Percentiles rank a stretch among this genome's conserved stretches.
Evolutionary conservation across 2,888 invertebrate species (phyloP).

Genomic region (Drosophila mayaguana): DNA sequence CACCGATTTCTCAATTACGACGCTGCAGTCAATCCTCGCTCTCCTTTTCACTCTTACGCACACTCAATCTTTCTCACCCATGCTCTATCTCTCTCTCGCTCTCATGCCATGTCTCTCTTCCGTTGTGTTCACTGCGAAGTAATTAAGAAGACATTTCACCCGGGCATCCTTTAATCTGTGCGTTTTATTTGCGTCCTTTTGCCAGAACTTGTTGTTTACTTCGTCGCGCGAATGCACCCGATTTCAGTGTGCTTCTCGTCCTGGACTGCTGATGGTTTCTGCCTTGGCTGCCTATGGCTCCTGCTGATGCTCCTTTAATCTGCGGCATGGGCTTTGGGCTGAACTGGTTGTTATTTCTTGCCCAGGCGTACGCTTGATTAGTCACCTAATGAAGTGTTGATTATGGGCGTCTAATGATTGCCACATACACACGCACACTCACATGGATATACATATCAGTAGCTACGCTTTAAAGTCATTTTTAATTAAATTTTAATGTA

Average conservation of each 20-base stretch:
- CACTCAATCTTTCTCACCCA: not conserved
- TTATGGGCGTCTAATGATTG: conserved; percentile 72
- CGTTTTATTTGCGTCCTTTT: conserved; percentile 72
- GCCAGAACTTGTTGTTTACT: conserved; percentile 49
- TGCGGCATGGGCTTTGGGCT: conserved; percentile 39
- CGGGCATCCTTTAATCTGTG: conserved; percentile 82
- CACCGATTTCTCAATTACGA: conserved; percentile 75
- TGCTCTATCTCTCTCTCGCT: not conserved
- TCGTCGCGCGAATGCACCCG: conserved; percentile 53
- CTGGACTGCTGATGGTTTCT: conserved; percentile 31
- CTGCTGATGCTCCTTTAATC: conserved; percentile 45
- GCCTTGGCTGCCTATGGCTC: conserved; percentile 10
- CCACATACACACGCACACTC: conserved; percentile 10
- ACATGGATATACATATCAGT: conserved; percentile 14
- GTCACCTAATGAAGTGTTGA: conserved; percentile 83
- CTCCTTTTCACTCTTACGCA: not conserved
- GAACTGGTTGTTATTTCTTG: conserved; percentile 72
- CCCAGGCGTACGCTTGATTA: conserved; percentile 79
- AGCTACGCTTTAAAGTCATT: conserved; percentile 33
- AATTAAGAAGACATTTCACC: conserved; percentile 82
- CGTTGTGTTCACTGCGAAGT: conserved; percentile 71
- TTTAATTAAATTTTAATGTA: conserved; percentile 36
- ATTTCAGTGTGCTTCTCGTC: conserved; percentile 35
- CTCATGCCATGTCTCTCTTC: not conserved
- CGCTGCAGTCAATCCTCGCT: conserved; percentile 34